These are phyloP conservation scores for Phataginus tetradactyla DNA, from an alignment of 2,797 vertebrate genomes.

Conservation along the genomic window DNA sequence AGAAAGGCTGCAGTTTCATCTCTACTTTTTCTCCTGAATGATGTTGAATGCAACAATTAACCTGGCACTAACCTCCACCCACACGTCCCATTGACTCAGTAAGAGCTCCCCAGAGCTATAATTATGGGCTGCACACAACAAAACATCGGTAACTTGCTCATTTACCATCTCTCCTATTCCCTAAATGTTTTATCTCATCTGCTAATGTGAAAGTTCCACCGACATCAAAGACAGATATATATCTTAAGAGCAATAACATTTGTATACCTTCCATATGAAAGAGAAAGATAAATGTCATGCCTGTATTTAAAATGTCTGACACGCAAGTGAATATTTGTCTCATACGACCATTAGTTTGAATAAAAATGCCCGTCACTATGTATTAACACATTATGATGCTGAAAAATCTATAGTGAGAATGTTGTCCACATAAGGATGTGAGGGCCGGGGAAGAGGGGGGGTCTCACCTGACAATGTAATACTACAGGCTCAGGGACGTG, in stretches of 20 bases:
- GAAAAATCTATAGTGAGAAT: not conserved
- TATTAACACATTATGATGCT: not conserved
- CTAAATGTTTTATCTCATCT: slow-evolving; percentile 63
- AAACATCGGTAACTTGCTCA: slow-evolving; percentile 61
- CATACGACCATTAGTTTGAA: not conserved
- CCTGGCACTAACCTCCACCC: slow-evolving; percentile 61
- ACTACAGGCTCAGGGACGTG: not conserved
- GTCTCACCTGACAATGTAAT: not conserved
- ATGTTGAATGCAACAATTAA: slow-evolving; percentile 76
- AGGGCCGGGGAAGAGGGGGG: not conserved
- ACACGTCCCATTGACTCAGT: slow-evolving; percentile 52
- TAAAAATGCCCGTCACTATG: not conserved
- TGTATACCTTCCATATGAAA: not conserved
- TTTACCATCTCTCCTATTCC: slow-evolving; percentile 38
- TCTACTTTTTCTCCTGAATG: slow-evolving; percentile 53
- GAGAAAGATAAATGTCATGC: not conserved
- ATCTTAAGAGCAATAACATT: not conserved
- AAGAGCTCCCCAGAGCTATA: slow-evolving; percentile 14
- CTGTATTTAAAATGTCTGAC: not conserved
- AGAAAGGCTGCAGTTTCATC: slow-evolving; percentile 57
- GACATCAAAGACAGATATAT: not conserved
- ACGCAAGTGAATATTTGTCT: not conserved
- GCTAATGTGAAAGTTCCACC: slow-evolving; percentile 17
- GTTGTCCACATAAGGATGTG: not conserved
- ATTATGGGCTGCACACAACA: slow-evolving; percentile 38